phyloP scores from a whole-genome alignment of 2,888 invertebrate genomes.

The Apodemia zela region DNA sequence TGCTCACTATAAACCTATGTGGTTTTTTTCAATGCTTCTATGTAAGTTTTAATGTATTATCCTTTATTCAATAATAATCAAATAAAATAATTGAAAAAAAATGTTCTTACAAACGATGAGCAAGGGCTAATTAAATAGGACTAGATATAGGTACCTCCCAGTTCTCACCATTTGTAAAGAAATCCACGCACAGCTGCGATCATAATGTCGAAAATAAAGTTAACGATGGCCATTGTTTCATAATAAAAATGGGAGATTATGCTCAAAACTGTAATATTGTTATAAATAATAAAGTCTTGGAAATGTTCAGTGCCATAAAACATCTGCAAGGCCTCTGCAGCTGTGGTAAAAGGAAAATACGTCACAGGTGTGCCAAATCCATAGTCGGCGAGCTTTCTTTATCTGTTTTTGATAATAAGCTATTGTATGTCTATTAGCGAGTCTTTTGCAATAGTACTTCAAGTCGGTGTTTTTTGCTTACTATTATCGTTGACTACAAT shows the following conservation, averaged over 20 bases:
- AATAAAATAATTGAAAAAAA: too few species aligned
- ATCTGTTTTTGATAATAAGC: conserved; percentile 44
- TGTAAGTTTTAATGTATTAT: too few species aligned
- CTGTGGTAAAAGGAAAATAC: conserved; percentile 72
- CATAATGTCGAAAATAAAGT: conserved; percentile 70
- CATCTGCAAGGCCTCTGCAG: conserved; percentile 75
- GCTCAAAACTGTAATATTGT: conserved; percentile 76
- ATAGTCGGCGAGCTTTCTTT: conserved; percentile 57
- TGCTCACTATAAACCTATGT: too few species aligned
- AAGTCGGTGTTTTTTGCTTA: conserved; percentile 33
- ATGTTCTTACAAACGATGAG: background rate
- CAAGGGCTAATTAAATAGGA: background rate
- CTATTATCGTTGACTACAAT: background rate
- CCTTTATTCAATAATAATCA: too few species aligned
- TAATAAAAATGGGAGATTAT: conserved; percentile 75
- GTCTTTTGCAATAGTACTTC: conserved; percentile 14
- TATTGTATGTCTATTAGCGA: conserved; percentile 33
- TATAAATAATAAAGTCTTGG: conserved; percentile 77
- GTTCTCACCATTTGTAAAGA: conserved; percentile 13
- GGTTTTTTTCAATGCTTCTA: too few species aligned
- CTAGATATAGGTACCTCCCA: conserved; percentile 9
- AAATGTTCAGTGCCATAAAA: conserved; percentile 76
- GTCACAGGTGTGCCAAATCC: conserved; percentile 68
- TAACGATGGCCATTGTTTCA: conserved; percentile 73
- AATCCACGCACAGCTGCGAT: conserved; percentile 55